These are phyloP conservation scores for Saguinus imperator DNA, from an alignment of 2,113 vertebrate species.

Conservation along the genomic window DNA sequence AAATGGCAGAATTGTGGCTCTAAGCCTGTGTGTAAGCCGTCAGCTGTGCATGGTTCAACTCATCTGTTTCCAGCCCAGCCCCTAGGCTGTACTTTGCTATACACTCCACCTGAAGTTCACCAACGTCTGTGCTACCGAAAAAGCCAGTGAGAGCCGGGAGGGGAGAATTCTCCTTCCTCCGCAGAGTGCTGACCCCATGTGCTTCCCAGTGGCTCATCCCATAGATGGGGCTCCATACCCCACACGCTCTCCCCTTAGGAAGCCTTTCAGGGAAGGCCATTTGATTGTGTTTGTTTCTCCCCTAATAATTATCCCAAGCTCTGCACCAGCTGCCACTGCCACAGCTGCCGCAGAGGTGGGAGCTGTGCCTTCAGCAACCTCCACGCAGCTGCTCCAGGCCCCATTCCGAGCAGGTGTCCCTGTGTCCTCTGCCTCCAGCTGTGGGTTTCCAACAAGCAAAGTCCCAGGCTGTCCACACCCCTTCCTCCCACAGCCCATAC, in stretches of 20 bases:
- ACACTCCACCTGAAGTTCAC: accelerated
- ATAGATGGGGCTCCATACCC: accelerated
- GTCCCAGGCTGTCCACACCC: not conserved
- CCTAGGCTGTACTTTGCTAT: too few species aligned
- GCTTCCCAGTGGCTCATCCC: not conserved
- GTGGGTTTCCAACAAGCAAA: not conserved
- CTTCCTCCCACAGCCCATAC: not conserved
- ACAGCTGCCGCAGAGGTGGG: not conserved
- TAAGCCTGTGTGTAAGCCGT: accelerated
- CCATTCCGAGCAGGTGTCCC: not conserved
- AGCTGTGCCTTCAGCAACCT: too few species aligned
- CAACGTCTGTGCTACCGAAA: not conserved
- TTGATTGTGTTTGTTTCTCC: too few species aligned
- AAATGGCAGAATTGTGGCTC: not conserved
- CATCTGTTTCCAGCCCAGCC: not conserved
- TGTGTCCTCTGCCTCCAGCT: not conserved
- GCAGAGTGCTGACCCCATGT: not conserved
- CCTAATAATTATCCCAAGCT: not conserved
- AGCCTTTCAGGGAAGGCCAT: not conserved
- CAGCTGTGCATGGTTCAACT: not conserved
- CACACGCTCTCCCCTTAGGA: accelerated
- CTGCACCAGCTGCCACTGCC: not conserved
- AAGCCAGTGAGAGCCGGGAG: not conserved
- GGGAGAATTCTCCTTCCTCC: not conserved
- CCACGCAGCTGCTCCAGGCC: accelerated